These are phyloP conservation scores for Strongylocentrotus purpuratus DNA, from an alignment of 35 echinoderm and acorn worm genomes.

Conservation along the genomic window DNA sequence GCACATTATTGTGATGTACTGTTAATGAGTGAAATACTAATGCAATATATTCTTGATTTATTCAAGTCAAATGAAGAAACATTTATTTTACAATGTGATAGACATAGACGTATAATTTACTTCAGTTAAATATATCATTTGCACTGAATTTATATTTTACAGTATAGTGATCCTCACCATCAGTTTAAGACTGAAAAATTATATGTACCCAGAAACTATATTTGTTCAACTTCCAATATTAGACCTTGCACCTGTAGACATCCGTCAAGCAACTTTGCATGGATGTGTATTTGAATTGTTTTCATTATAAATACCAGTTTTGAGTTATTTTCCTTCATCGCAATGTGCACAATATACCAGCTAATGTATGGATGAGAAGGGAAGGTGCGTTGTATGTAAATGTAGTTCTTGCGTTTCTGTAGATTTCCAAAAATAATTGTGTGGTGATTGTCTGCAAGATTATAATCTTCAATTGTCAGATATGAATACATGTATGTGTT, in stretches of 20 bases:
- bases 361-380: background rate
- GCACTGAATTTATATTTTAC: background rate
- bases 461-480: background rate
- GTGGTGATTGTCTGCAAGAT: background rate
- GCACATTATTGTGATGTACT: background rate
- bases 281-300: background rate
- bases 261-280: background rate
- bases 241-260: background rate
- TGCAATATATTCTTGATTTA: background rate
- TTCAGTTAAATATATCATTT: background rate
- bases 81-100: too few relatives aligned
- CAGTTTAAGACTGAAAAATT: background rate
- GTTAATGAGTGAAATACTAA: background rate
- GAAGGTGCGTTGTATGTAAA: background rate
- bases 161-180: background rate
- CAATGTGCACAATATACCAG: background rate
- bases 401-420: slow-evolving; percentile 12
- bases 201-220: background rate
- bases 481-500: slow-evolving; percentile 5
- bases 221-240: background rate
- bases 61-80: background rate
- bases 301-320: background rate
- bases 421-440: slow-evolving; percentile 3
- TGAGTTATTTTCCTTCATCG: background rate
- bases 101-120: background rate